Percentiles rank a stretch among this genome's conserved stretches.
phyloP scores from a whole-genome alignment of 2,113 vertebrate genomes.

The Pituophis catenifer region DNA sequence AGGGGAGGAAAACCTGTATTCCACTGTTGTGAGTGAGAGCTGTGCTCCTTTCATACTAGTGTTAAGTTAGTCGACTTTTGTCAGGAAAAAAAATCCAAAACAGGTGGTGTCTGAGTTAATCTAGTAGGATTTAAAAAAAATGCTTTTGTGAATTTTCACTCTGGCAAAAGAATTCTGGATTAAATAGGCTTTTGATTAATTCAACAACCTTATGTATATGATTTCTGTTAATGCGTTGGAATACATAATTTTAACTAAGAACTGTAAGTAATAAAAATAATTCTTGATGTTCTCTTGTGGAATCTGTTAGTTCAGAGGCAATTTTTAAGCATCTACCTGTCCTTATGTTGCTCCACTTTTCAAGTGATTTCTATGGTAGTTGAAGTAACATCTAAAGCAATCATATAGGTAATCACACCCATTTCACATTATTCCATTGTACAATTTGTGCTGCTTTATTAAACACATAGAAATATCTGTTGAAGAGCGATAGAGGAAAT shows the following conservation, averaged over 20 bases:
- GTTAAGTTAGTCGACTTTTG: not conserved
- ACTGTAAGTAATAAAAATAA: not conserved
- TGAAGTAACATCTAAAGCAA: not conserved
- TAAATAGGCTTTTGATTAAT: not conserved
- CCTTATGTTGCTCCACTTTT: not conserved
- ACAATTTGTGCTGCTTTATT: not conserved
- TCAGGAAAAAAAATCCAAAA: not conserved
- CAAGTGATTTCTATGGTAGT: not conserved
- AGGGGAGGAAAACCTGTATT: not conserved
- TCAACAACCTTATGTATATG: not conserved
- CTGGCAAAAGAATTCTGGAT: not conserved
- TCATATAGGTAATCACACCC: not conserved
- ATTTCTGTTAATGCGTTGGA: not conserved
- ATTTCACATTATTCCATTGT: not conserved
- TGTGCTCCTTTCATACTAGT: not conserved
- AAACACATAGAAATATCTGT: not conserved
- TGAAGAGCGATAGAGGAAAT: not conserved
- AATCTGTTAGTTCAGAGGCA: not conserved
- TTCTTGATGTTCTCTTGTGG: not conserved
- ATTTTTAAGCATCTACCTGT: not conserved
- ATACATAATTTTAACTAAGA: not conserved
- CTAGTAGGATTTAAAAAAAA: not conserved
- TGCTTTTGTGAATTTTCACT: not conserved
- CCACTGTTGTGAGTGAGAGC: not conserved
- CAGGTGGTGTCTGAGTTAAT: not conserved